These are phyloP conservation scores for Stomatorhinus walkeri DNA, from an alignment of 2,797 vertebrate genomes.

Conservation along the genomic window DNA sequence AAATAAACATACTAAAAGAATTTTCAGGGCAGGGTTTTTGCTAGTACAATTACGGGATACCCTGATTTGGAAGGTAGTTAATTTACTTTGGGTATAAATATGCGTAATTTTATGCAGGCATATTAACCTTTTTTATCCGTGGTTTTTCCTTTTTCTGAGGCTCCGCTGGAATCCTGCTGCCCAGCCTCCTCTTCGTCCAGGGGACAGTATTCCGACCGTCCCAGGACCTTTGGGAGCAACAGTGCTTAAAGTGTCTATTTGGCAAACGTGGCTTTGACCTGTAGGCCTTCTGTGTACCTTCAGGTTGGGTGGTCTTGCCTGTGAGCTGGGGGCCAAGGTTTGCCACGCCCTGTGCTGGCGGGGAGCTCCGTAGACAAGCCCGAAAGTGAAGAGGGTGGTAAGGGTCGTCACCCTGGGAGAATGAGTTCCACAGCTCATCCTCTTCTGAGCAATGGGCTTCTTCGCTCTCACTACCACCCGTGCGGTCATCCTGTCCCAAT, in stretches of 20 bases:
- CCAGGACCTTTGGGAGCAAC: constrained; percentile 31
- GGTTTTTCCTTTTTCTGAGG: constrained; percentile 19
- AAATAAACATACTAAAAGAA: background rate
- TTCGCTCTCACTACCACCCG: background rate
- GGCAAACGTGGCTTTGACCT: constrained; percentile 32
- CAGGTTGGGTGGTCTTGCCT: background rate
- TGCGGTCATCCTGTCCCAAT: constrained; percentile 15
- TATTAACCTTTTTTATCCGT: constrained; percentile 52
- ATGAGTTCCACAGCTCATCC: constrained; percentile 55
- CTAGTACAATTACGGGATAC: background rate
- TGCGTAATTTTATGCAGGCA: background rate
- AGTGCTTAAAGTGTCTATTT: constrained; percentile 35
- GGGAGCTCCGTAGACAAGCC: constrained; percentile 46
- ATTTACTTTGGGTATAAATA: background rate
- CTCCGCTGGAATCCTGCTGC: background rate
- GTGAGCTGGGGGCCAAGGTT: background rate
- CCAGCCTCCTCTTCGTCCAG: constrained; percentile 48
- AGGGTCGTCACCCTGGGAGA: constrained; percentile 51
- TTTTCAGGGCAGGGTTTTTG: background rate
- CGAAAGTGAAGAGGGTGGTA: constrained; percentile 66
- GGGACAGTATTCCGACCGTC: constrained; percentile 40
- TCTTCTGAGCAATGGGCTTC: constrained; percentile 43
- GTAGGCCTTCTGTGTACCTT: constrained; percentile 13
- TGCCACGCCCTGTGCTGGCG: background rate
- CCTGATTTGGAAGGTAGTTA: background rate